Conservation (phyloP, 2,113 vertebrate genomes). For the Daboia siamensis region DNA sequence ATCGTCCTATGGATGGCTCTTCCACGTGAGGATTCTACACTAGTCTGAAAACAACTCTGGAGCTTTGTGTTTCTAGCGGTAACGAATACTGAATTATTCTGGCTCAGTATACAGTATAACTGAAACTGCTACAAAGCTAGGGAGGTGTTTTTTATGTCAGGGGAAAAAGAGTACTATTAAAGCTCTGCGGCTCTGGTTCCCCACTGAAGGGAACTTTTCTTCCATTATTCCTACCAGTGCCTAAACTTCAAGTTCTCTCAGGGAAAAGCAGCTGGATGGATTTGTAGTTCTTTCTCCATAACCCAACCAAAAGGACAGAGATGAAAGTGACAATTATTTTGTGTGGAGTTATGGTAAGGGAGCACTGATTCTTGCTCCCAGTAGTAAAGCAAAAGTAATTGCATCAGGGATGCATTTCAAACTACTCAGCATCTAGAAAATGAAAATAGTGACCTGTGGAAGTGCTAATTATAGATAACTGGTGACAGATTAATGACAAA, state of each 20-base stretch:
- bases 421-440: not conserved
- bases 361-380: not conserved
- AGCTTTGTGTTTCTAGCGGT: not conserved
- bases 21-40: not conserved
- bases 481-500: not conserved
- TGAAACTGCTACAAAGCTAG: not conserved
- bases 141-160: not conserved
- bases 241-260: not conserved
- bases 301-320: not conserved
- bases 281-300: not conserved
- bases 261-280: not conserved
- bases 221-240: not conserved
- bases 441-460: not conserved
- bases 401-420: not conserved
- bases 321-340: not conserved
- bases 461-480: not conserved
- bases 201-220: not conserved
- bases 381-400: not conserved
- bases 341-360: not conserved
- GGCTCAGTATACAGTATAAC: not conserved
- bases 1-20: not conserved
- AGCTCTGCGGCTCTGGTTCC: not conserved
- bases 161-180: not conserved
- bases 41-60: not conserved
- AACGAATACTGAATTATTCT: not conserved